Evolutionary conservation across 2,797 vertebrate genomes (phyloP).

Genomic region (Lagodon rhomboides): DNA sequence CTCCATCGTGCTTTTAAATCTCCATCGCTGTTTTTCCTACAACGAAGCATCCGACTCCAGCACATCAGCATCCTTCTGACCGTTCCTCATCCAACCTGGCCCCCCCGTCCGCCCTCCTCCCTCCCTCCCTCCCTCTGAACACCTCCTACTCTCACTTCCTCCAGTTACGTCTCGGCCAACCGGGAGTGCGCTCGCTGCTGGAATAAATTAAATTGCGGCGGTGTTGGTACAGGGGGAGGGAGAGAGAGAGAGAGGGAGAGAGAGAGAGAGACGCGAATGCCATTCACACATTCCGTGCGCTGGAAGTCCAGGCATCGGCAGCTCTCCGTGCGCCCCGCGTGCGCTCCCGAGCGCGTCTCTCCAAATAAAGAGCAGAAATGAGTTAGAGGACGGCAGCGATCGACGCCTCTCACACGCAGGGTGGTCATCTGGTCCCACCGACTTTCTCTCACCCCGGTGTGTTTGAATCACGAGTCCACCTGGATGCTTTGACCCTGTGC

Average conservation of each 20-base stretch:
- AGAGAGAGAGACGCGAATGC: conserved; percentile 30
- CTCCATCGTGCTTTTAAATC: not conserved
- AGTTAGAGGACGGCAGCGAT: conserved; percentile 43
- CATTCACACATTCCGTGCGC: conserved; percentile 75
- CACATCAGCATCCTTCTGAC: conserved; percentile 49
- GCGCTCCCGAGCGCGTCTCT: conserved; percentile 63
- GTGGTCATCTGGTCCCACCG: not conserved
- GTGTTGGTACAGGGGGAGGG: conserved; percentile 22
- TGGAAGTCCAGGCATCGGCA: conserved; percentile 51
- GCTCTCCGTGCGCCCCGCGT: conserved; percentile 51
- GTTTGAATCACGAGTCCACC: not conserved
- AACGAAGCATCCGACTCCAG: conserved; percentile 47
- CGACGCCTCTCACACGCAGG: not conserved
- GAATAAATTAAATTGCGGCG: conserved; percentile 80
- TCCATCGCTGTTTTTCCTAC: conserved; percentile 7
- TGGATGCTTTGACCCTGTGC: conserved; percentile 41
- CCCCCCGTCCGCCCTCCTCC: too few species aligned
- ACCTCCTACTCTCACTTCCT: conserved; percentile 72
- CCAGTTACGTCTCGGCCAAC: conserved; percentile 79
- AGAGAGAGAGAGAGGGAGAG: conserved; percentile 15
- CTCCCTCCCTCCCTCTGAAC: conserved; percentile 17
- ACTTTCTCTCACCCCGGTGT: not conserved
- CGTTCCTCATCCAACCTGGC: conserved; percentile 39
- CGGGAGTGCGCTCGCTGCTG: conserved; percentile 74
- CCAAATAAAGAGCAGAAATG: conserved; percentile 28